Evolutionary conservation across 2,888 invertebrate genomes (phyloP).

Genomic region (Mythimna ferrago): DNA sequence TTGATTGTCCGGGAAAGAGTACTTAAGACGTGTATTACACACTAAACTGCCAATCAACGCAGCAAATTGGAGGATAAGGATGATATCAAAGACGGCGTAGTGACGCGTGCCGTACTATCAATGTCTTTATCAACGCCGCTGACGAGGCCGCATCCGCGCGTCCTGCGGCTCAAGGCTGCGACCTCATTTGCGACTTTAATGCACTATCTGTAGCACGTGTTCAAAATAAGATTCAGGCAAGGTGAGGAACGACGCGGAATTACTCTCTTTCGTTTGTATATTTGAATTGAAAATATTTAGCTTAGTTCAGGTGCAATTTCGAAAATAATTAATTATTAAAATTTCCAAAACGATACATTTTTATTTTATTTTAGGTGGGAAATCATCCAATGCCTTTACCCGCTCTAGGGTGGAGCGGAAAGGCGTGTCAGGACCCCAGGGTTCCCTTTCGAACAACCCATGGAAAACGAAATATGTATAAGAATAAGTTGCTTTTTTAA

Average conservation of each 20-base stretch:
- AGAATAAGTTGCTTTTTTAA: neutral
- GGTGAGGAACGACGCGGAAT: slow-evolving; percentile 16
- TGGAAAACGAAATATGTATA: too few relatives aligned
- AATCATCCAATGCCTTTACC: too few relatives aligned
- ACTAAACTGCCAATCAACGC: slow-evolving; percentile 24
- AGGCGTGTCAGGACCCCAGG: too few relatives aligned
- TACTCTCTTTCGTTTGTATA: neutral
- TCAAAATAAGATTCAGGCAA: slow-evolving; percentile 30
- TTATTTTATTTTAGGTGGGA: too few relatives aligned
- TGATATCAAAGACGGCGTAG: slow-evolving; percentile 25
- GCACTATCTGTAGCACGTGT: slow-evolving; percentile 55
- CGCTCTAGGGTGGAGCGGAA: too few relatives aligned
- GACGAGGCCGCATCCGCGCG: slow-evolving; percentile 51
- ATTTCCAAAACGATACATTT: neutral
- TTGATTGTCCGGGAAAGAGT: slow-evolving; percentile 21
- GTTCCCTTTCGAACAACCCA: too few relatives aligned
- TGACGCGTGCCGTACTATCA: slow-evolving; percentile 41
- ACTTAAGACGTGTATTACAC: slow-evolving; percentile 12
- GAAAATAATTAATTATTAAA: neutral
- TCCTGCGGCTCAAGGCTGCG: slow-evolving; percentile 56
- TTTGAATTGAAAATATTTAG: neutral
- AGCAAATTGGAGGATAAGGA: slow-evolving; percentile 50
- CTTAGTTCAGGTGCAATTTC: neutral
- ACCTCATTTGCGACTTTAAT: slow-evolving; percentile 48
- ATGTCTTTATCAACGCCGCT: slow-evolving; percentile 57